A percentile compares a stretch with the other conserved stretches of the same genome.
Conservation (phyloP, 2,113 vertebrate species). For the Pachyramphus minor region DNA sequence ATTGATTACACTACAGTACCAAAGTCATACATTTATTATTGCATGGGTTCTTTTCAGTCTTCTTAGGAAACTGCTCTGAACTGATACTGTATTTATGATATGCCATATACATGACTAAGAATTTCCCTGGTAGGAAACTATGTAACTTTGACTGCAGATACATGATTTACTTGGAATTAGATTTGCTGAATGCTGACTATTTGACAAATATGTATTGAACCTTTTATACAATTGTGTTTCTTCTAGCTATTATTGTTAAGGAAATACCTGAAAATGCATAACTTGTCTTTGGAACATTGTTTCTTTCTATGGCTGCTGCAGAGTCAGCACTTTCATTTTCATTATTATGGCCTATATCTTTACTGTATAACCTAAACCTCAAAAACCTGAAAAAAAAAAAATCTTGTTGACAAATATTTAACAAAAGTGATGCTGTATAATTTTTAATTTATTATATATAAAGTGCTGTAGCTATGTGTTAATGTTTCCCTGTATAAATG, state of each 20-base stretch:
- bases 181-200: neutral
- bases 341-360: neutral
- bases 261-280: neutral
- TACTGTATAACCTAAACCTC: neutral
- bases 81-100: neutral
- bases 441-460: neutral
- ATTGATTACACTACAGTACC: neutral
- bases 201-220: neutral
- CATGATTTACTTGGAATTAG: neutral
- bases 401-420: neutral
- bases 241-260: neutral
- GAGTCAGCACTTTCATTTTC: neutral
- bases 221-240: neutral
- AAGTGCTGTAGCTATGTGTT: neutral
- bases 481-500: neutral
- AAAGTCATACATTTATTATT: neutral
- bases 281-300: neutral
- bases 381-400: neutral
- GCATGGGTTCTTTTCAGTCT: neutral
- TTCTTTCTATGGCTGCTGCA: neutral
- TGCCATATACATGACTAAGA: neutral
- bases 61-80: neutral
- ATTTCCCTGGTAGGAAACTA: neutral
- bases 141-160: neutral
- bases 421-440: neutral